A percentile compares a stretch with the other conserved stretches of the same genome.
These are phyloP conservation scores for Latrodectus hesperus DNA, from an alignment of 2,888 invertebrate species.

Conservation along the genomic window DNA sequence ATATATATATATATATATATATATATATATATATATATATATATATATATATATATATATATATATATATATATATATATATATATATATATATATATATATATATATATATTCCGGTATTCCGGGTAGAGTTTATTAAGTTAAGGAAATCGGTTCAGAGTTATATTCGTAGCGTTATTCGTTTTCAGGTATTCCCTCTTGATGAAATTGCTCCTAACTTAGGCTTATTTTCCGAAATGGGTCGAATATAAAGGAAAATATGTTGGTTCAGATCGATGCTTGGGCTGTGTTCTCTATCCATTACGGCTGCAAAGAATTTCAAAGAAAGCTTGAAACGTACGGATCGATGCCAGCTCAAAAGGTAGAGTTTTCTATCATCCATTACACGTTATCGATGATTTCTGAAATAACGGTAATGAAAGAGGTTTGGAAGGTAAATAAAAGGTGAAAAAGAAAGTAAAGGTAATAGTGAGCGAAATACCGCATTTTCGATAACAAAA, in stretches of 20 bases:
- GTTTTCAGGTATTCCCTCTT: neutral
- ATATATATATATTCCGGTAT: too few species aligned
- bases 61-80: too few species aligned
- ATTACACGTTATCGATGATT: neutral
- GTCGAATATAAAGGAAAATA: neutral
- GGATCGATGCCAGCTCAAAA: neutral
- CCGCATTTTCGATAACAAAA: too few species aligned
- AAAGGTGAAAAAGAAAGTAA: too few species aligned
- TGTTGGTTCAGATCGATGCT: neutral
- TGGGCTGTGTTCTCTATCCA: neutral
- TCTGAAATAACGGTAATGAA: neutral
- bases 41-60: too few species aligned
- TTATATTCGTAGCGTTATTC: neutral
- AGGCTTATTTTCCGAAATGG: neutral
- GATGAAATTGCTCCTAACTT: constrained; percentile 2
- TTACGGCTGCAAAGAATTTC: neutral
- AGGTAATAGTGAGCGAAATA: too few species aligned
- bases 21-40: too few species aligned
- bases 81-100: too few species aligned
- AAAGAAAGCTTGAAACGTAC: neutral
- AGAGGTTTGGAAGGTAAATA: neutral
- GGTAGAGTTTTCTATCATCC: neutral
- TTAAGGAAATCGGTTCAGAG: neutral
- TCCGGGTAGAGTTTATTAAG: neutral
- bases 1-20: too few species aligned